Conservation (phyloP, 53 echinoderm and acorn worm species). For the Astropecten irregularis region DNA sequence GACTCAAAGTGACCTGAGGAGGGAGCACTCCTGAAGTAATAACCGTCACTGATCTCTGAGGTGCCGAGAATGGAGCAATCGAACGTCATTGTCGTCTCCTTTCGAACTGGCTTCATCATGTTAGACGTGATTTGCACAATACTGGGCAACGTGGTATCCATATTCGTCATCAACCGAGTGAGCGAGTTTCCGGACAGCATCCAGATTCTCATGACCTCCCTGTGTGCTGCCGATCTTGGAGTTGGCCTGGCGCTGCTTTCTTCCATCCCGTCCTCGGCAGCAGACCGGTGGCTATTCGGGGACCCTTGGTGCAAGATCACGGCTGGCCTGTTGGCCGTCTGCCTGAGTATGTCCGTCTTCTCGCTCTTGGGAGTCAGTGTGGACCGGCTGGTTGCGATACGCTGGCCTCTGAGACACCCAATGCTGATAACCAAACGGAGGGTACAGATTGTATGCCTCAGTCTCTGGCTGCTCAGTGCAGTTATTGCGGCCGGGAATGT, state of each 20-base stretch:
- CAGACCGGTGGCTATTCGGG: constrained; percentile 33
- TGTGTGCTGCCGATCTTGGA: constrained; percentile 31
- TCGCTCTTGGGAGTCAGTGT: constrained; percentile 41
- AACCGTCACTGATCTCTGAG: no score
- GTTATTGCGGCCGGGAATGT: constrained; percentile 7
- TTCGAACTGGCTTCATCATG: constrained; percentile 23
- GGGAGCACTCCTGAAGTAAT: no score
- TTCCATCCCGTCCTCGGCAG: constrained; percentile 1
- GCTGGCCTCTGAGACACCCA: constrained; percentile 41
- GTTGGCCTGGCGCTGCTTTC: constrained; percentile 18
- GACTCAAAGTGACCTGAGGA: no score
- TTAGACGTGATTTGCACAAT: constrained; percentile 13
- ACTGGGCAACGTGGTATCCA: constrained; percentile 25
- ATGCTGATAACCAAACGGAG: constrained; percentile 22
- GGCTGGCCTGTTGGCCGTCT: constrained; percentile 22
- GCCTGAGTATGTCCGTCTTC: constrained; percentile 37
- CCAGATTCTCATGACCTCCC: constrained; percentile 32
- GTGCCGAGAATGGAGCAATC: no score
- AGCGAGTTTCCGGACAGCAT: not conserved
- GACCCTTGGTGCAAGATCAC: constrained; percentile 51
- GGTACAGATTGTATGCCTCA: constrained; percentile 4
- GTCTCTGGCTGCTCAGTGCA: constrained; percentile 7
- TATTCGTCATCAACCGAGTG: constrained; percentile 7
- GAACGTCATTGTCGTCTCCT: not conserved
- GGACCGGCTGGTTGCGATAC: constrained; percentile 36